These are phyloP conservation scores for Elgaria multicarinata DNA, from an alignment of 2,113 vertebrate genomes.

Conservation along the genomic window DNA sequence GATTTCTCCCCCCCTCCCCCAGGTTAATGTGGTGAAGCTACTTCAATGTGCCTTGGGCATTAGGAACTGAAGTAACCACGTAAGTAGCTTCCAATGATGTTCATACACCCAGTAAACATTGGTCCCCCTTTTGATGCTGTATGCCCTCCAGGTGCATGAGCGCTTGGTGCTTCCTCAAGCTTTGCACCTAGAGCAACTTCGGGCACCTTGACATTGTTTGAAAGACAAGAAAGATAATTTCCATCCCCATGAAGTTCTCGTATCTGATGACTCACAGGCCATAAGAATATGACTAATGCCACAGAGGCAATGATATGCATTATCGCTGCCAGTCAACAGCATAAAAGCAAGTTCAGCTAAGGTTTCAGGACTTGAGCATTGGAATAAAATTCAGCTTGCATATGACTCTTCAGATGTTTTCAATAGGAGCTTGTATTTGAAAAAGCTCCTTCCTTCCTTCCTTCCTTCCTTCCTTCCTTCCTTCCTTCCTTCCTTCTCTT, in stretches of 20 bases:
- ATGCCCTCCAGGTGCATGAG: background rate
- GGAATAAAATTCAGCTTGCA: background rate
- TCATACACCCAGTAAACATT: background rate
- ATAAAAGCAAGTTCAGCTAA: constrained; percentile 12
- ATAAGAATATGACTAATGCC: background rate
- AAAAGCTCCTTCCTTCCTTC: background rate
- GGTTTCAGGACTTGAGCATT: background rate
- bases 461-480: too few species aligned
- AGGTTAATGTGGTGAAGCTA: background rate
- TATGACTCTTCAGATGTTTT: background rate
- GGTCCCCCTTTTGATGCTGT: background rate
- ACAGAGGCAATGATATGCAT: background rate
- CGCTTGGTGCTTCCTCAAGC: accelerated
- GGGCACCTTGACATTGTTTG: background rate
- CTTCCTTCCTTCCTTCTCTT: too few species aligned
- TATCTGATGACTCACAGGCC: background rate
- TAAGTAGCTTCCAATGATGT: background rate
- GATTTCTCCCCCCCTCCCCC: background rate
- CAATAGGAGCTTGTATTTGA: background rate
- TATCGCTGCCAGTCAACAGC: background rate
- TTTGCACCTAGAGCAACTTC: background rate
- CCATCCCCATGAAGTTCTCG: background rate
- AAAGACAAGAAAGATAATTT: background rate
- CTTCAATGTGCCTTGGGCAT: background rate
- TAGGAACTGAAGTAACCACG: background rate